Evolutionary conservation across 1,140 invertebrate species (phyloP).

Genomic region (Calliopsis andreniformis): DNA sequence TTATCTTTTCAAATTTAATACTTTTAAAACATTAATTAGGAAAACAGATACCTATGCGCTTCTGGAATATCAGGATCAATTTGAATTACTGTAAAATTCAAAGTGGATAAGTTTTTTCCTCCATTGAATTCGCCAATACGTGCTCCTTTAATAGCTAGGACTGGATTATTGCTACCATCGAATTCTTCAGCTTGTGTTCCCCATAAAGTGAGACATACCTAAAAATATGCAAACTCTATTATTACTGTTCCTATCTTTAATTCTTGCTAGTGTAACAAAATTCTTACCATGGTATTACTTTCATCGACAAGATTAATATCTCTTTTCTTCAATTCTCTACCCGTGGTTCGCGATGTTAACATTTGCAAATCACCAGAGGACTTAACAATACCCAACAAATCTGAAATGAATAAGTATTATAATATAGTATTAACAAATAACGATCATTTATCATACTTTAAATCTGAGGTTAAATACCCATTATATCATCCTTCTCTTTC

Average conservation of each 20-base stretch:
- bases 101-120: slow-evolving; percentile 86
- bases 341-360: slow-evolving; percentile 87
- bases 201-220: slow-evolving; percentile 89
- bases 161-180: slow-evolving; percentile 87
- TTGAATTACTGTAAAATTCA: slow-evolving; percentile 84
- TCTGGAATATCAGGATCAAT: slow-evolving; percentile 95
- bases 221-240: slow-evolving; percentile 47
- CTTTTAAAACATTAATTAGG: not conserved
- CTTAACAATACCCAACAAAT: slow-evolving; percentile 96
- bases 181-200: slow-evolving; percentile 92
- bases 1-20: slow-evolving; percentile 17
- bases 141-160: slow-evolving; percentile 91
- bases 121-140: slow-evolving; percentile 87
- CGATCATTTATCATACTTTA: slow-evolving; percentile 5
- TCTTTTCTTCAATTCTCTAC: slow-evolving; percentile 93
- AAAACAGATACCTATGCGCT: slow-evolving; percentile 84
- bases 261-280: slow-evolving; percentile 6
- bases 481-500: slow-evolving; percentile 85
- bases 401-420: slow-evolving; percentile 78
- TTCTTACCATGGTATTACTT: slow-evolving; percentile 88
- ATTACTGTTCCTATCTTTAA: slow-evolving; percentile 1
- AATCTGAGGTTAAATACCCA: slow-evolving; percentile 83
- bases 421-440: slow-evolving; percentile 9
- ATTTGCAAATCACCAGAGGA: slow-evolving; percentile 86
- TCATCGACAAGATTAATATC: slow-evolving; percentile 95